Conservation (phyloP, 2,797 vertebrate species). For the Neostethus bicornis region DNA sequence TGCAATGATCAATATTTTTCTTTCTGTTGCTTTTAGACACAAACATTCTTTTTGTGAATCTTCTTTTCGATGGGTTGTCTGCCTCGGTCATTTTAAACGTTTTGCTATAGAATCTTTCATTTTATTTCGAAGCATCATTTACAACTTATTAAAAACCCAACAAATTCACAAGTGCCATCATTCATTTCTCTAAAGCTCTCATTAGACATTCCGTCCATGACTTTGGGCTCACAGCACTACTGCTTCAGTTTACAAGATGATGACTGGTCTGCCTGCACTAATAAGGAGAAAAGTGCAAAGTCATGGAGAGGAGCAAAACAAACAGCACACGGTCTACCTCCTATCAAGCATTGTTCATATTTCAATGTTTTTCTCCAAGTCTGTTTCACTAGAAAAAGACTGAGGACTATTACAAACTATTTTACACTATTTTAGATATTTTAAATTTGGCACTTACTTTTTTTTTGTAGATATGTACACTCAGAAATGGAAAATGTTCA, state of each 20-base stretch:
- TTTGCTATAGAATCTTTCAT: constrained; percentile 73
- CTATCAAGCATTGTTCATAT: constrained; percentile 32
- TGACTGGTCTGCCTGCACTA: constrained; percentile 54
- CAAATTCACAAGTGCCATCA: constrained; percentile 68
- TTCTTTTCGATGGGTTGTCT: constrained; percentile 53
- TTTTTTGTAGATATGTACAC: too few relatives aligned
- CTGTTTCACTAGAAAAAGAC: constrained; percentile 2
- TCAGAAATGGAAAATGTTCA: neutral
- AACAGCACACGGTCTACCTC: constrained; percentile 17
- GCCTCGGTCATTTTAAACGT: constrained; percentile 69
- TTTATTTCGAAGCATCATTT: constrained; percentile 67
- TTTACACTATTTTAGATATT: neutral
- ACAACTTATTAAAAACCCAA: constrained; percentile 41
- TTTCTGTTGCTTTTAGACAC: constrained; percentile 32
- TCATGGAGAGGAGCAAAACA: constrained; percentile 52
- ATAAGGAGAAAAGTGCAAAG: constrained; percentile 75
- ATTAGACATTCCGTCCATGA: constrained; percentile 74
- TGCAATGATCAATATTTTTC: constrained; percentile 17
- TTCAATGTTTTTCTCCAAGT: constrained; percentile 18
- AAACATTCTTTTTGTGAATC: constrained; percentile 8
- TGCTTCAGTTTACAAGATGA: constrained; percentile 50
- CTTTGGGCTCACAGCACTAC: constrained; percentile 33
- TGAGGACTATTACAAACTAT: neutral
- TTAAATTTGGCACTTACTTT: neutral
- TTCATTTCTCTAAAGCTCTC: constrained; percentile 64